Evolutionary conservation across 2,113 vertebrate genomes (phyloP), one percentile per base, ranked within the genome.

Genomic region (Neoarius graeffei): DNA sequence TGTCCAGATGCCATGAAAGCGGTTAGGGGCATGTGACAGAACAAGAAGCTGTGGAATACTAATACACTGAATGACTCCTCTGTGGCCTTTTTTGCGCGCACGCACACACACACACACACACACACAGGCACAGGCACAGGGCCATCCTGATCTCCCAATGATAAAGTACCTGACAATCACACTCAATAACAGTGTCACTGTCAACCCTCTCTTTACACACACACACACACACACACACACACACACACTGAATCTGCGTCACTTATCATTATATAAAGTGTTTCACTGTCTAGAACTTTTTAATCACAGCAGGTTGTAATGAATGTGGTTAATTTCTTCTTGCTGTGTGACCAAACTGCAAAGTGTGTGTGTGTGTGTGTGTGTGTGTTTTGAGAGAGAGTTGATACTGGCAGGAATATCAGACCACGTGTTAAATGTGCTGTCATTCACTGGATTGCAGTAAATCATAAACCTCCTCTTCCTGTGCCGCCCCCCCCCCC

Each of bases 1-100:
- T 95, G 94, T 92, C 90, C 92, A 93, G 93, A 93, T 92, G 93
- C 93, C 91, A 85, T 81, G 89, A 90, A 86, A 93, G 91, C 56
- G 89, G 94, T 90, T 95, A 94, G 94, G 90, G 93, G 93, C 91
- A 90, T 94, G 93, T 93, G 95, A 95, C 94, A 94, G 94, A 84
- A 91, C 6, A 0, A 81, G 92, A 92, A 91, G 62, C 88, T 90
- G 90, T 91, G 85, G 94, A 94, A 96, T 96, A 92, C 95, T 95
- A 94, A 96, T 95, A 92, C 83, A 89, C 88, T 91, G 91, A 89
- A 81, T 10, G 10, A 90, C 88, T 92, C 91, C 88, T 84, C 42
- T 13, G 85, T 90, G 89, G 90, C 89, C 89, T 91, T 90, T 90
- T 88, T 91, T 89, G 82, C 85, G 30, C 9, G 7, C 60, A 59